Evolutionary conservation across 2,888 invertebrate species (phyloP).

Genomic region (Adineta ricciae): DNA sequence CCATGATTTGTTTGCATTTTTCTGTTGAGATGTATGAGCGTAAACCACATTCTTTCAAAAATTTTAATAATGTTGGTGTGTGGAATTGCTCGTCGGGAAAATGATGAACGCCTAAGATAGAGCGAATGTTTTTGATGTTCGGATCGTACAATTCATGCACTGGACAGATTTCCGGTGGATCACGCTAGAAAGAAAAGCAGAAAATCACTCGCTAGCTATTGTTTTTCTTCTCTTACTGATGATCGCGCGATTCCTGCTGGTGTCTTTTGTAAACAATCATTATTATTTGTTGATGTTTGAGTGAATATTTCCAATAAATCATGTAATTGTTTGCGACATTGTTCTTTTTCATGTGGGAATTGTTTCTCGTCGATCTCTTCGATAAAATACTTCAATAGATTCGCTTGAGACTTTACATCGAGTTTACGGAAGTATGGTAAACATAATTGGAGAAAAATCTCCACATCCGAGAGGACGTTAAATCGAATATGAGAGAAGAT

Average conservation of each 20-base stretch:
- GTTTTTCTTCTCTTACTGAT: background rate
- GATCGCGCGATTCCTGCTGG: background rate
- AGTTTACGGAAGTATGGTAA: conserved; percentile 26
- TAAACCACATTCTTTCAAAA: conserved; percentile 31
- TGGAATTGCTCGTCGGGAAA: conserved; percentile 32
- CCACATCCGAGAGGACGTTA: conserved; percentile 22
- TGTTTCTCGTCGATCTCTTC: conserved; percentile 31
- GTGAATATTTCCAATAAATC: conserved; percentile 20
- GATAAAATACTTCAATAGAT: conserved; percentile 29
- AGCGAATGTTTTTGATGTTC: conserved; percentile 12
- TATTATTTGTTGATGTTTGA: background rate
- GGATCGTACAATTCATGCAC: conserved; percentile 31
- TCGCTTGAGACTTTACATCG: conserved; percentile 31
- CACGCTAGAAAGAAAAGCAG: background rate
- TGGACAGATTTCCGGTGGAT: conserved; percentile 7
- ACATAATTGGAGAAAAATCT: conserved; percentile 30
- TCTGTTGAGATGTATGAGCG: conserved; percentile 28
- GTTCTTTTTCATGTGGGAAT: conserved; percentile 32
- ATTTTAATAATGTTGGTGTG: conserved; percentile 25
- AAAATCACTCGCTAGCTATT: background rate
- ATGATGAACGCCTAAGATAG: conserved; percentile 21
- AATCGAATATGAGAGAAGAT: conserved; percentile 28
- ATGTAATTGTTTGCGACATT: conserved; percentile 28
- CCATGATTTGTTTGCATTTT: conserved; percentile 30
- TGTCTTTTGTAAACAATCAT: background rate